A percentile compares a stretch with the other conserved stretches of the same genome.
These are phyloP conservation scores for Eristalis intricaria DNA, from an alignment of 2,888 invertebrate species.

Conservation along the genomic window DNA sequence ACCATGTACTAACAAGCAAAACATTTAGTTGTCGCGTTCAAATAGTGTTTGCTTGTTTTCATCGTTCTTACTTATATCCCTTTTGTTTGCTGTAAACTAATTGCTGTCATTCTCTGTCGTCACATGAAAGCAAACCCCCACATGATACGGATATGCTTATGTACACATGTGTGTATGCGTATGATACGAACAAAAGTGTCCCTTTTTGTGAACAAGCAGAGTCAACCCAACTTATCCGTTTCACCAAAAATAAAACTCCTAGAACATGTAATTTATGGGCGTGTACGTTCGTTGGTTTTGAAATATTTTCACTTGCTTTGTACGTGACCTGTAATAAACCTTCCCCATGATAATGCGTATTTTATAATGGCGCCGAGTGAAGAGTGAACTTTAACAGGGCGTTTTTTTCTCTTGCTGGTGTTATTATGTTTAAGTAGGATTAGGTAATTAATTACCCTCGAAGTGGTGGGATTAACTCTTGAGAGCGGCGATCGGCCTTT, in stretches of 20 bases:
- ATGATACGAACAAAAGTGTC: constrained; percentile 55
- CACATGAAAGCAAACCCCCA: constrained; percentile 30
- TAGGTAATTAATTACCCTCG: constrained; percentile 59
- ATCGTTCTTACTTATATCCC: constrained; percentile 11
- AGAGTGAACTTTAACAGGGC: constrained; percentile 52
- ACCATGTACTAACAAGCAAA: constrained; percentile 32
- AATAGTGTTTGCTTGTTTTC: constrained; percentile 16
- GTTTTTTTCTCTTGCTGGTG: constrained; percentile 7
- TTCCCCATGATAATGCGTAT: constrained; percentile 57
- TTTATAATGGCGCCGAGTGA: constrained; percentile 53
- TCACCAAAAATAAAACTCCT: constrained; percentile 43
- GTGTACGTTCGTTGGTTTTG: constrained; percentile 61
- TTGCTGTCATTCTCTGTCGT: constrained; percentile 68
- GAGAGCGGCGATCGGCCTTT: constrained; percentile 17
- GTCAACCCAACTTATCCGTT: constrained; percentile 7
- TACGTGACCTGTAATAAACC: constrained; percentile 69
- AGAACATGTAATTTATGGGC: constrained; percentile 67
- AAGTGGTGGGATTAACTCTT: constrained; percentile 41
- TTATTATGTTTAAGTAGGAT: constrained; percentile 66
- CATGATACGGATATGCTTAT: constrained; percentile 36
- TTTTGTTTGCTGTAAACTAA: constrained; percentile 69
- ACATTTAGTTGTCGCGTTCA: constrained; percentile 29
- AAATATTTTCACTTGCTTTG: constrained; percentile 65
- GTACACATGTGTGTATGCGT: constrained; percentile 17
- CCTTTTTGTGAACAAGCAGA: constrained; percentile 22